Evolutionary conservation across 1,140 invertebrate genomes (phyloP).

Genomic region (Platyscapa corneri): DNA sequence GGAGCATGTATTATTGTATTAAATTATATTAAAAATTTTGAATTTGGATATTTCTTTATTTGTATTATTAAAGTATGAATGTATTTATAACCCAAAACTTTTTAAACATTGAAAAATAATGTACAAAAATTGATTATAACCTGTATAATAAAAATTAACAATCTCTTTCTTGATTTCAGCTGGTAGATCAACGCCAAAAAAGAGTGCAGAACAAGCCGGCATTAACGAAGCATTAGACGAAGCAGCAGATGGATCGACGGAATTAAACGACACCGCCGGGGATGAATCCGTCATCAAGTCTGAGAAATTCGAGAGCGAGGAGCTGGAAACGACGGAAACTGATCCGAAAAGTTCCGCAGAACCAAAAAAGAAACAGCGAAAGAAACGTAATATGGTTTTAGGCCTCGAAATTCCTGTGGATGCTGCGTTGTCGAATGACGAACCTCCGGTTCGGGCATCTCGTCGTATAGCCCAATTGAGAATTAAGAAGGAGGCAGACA

Average conservation of each 20-base stretch:
- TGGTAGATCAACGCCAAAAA: background rate
- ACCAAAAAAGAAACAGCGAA: slow-evolving; percentile 54
- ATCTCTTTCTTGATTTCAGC: slow-evolving; percentile 20
- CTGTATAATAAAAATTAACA: no score
- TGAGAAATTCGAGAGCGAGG: slow-evolving; percentile 24
- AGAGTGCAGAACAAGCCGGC: background rate
- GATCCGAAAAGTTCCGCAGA: slow-evolving; percentile 5
- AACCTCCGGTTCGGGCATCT: slow-evolving; percentile 82
- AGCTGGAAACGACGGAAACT: background rate
- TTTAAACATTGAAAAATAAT: no score
- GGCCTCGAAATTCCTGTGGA: slow-evolving; percentile 76
- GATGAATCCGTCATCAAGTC: slow-evolving; percentile 13
- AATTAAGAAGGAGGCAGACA: slow-evolving; percentile 87
- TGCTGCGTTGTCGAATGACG: slow-evolving; percentile 55
- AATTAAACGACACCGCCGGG: background rate
- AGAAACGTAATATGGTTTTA: slow-evolving; percentile 71
- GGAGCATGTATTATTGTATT: no score
- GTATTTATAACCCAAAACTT: no score
- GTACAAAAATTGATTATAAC: no score
- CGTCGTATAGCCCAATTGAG: slow-evolving; percentile 89
- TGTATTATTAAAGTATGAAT: background rate
- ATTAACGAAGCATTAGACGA: slow-evolving; percentile 14
- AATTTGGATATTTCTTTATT: slow-evolving; percentile 24
- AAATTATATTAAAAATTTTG: no score
- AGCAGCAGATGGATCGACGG: slow-evolving; percentile 14